phyloP scores from a whole-genome alignment of 1,140 invertebrate species.

The Drosophila pseudoobscura region DNA sequence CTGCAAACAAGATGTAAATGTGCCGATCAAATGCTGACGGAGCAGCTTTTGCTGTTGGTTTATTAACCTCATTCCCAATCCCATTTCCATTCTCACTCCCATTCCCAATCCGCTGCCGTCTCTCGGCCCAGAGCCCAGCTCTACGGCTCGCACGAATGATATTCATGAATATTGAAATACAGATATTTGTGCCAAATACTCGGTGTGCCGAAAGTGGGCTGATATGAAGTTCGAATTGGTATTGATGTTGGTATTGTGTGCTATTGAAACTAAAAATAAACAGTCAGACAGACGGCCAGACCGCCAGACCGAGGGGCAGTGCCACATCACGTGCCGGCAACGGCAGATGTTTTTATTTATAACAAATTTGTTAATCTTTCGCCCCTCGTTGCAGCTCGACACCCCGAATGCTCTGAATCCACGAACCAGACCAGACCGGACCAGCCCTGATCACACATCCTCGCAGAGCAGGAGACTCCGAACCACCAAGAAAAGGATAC shows the following conservation, averaged over 20 bases:
- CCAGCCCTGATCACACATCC: too few relatives aligned
- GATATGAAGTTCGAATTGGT: constrained; percentile 18
- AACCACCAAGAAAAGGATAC: constrained; percentile 10
- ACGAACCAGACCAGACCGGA: constrained; percentile 4
- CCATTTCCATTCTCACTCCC: too few relatives aligned
- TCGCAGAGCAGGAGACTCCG: not conserved
- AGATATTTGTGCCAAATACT: too few relatives aligned
- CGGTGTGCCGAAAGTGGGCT: constrained; percentile 9
- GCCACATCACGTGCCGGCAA: constrained; percentile 8
- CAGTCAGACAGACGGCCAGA: not conserved
- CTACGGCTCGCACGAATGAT: not conserved
- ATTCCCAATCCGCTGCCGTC: constrained; percentile 12
- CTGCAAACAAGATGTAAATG: constrained; percentile 75
- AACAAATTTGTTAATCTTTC: constrained; percentile 22
- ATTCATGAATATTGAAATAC: too few relatives aligned
- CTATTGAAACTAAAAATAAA: constrained; percentile 44
- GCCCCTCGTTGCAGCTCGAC: constrained; percentile 50
- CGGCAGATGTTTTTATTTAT: constrained; percentile 8
- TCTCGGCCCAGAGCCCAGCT: not conserved
- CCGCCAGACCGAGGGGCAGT: not conserved
- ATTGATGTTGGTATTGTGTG: not conserved
- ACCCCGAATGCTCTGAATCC: constrained; percentile 16
- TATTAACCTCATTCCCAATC: constrained; percentile 61
- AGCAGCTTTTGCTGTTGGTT: constrained; percentile 58
- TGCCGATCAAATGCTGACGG: constrained; percentile 67